phyloP scores from a whole-genome alignment of 2,888 invertebrate genomes.

The Pinctada fucata region DNA sequence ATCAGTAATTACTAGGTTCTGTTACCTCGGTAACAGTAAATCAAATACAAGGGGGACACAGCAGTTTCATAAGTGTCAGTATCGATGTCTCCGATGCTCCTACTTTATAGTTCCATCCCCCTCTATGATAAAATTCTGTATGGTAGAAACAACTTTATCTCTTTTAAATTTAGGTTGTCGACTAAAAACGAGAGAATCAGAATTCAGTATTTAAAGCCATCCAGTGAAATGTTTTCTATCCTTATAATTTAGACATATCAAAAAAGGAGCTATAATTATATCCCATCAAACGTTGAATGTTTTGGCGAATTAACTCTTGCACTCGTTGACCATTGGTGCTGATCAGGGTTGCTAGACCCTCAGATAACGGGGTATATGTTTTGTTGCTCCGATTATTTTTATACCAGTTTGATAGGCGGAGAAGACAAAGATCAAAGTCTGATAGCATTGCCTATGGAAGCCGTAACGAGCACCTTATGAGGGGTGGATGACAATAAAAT shows the following conservation, averaged over 20 bases:
- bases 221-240: not conserved
- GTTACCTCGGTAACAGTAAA: not conserved
- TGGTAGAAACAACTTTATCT: constrained; percentile 20
- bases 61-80: constrained; percentile 2
- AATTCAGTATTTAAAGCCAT: constrained; percentile 9
- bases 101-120: not conserved
- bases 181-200: not conserved
- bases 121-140: constrained; percentile 17
- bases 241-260: not conserved
- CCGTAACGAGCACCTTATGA: too few relatives aligned
- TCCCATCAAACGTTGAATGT: not conserved
- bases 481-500: too few relatives aligned
- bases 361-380: not conserved
- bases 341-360: not conserved
- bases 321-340: constrained; percentile 6
- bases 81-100: not conserved
- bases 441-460: too few relatives aligned
- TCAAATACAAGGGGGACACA: not conserved
- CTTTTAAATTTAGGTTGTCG: constrained; percentile 20
- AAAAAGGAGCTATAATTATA: constrained; percentile 19
- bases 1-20: not conserved
- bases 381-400: not conserved
- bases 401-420: too few relatives aligned
- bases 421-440: not conserved
- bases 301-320: constrained; percentile 11